Percentiles rank a stretch among this genome's conserved stretches.
phyloP scores from a whole-genome alignment of 2,113 vertebrate species.

The Struthidea cinerea region DNA sequence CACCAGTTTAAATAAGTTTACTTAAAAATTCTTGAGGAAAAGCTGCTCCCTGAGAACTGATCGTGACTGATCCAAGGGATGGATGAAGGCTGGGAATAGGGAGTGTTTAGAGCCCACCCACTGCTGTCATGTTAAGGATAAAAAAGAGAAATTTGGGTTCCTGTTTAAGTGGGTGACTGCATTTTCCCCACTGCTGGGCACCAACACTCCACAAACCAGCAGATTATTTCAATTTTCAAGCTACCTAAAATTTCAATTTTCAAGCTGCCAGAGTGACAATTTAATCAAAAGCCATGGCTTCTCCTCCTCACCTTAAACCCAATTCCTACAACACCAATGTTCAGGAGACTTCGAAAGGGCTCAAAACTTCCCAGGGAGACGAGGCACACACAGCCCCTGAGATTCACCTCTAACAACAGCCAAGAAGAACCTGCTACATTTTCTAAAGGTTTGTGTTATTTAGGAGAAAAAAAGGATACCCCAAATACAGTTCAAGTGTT shows the following conservation, averaged over 20 bases:
- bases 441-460: background rate
- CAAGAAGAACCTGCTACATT: accelerated
- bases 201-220: background rate
- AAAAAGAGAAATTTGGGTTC: background rate
- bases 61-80: background rate
- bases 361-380: background rate
- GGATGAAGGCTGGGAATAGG: background rate
- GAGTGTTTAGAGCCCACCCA: background rate
- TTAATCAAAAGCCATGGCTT: background rate
- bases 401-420: background rate
- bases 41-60: background rate
- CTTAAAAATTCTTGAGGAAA: background rate
- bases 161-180: background rate
- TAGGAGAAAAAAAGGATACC: background rate
- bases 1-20: background rate
- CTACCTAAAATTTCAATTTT: background rate
- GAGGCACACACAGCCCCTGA: background rate
- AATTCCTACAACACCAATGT: background rate
- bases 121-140: background rate
- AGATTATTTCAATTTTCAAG: background rate
- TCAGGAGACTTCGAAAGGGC: background rate
- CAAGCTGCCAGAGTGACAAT: background rate
- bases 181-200: background rate
- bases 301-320: background rate
- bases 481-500: background rate